Percentiles rank a stretch among this genome's conserved stretches.
Conservation (phyloP, 2,113 vertebrate species). For the Lepus europaeus region DNA sequence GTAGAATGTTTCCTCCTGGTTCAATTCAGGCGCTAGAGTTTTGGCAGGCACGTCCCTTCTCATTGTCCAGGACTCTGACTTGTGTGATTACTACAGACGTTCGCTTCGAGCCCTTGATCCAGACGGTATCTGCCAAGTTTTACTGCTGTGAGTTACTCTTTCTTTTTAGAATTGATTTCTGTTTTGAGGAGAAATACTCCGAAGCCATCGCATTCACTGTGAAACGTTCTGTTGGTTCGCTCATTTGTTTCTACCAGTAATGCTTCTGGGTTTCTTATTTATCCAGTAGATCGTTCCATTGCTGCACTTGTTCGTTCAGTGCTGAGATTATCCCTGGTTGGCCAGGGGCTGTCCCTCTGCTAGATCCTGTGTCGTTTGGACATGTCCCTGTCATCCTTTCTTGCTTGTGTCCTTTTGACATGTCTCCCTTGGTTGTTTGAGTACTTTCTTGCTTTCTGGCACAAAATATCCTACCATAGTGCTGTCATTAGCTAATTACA, state of each 20-base stretch:
- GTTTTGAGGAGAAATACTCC: neutral
- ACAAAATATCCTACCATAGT: neutral
- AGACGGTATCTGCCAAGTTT: neutral
- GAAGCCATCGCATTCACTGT: neutral
- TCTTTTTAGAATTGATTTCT: neutral
- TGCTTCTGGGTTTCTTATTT: neutral
- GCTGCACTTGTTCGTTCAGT: neutral
- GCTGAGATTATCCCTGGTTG: neutral
- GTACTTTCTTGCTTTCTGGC: neutral
- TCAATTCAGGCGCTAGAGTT: neutral
- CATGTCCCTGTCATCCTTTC: neutral
- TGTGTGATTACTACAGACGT: neutral
- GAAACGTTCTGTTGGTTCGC: neutral
- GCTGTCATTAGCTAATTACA: neutral
- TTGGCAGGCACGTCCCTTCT: neutral
- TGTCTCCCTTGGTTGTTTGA: neutral
- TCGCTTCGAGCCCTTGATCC: neutral
- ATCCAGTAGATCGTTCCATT: neutral
- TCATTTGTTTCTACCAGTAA: neutral
- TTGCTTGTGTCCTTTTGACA: neutral
- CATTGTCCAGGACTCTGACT: neutral
- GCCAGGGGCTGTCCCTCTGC: neutral
- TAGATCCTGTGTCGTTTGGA: neutral
- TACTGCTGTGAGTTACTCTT: neutral
- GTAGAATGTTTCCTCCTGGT: neutral